phyloP scores from a whole-genome alignment of 2,113 vertebrate species.

The Calonectris borealis region DNA sequence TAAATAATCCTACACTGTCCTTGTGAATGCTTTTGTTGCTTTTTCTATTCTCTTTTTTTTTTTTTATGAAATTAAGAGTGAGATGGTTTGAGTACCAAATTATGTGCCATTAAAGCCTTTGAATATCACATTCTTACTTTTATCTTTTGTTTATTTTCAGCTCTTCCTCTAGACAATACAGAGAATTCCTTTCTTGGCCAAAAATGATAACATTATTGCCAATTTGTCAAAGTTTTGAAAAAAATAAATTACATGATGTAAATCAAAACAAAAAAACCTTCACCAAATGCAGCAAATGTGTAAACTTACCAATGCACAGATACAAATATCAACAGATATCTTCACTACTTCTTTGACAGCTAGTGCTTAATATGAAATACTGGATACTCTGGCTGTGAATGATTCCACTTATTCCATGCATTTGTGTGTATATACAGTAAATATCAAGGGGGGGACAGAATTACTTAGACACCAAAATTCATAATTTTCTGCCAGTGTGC shows the following conservation, averaged over 20 bases:
- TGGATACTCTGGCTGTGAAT: neutral
- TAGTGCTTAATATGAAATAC: neutral
- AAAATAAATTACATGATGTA: neutral
- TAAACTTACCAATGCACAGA: neutral
- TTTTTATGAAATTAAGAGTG: constrained; percentile 5
- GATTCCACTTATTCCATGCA: neutral
- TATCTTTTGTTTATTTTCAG: neutral
- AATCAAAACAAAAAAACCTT: neutral
- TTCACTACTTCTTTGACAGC: neutral
- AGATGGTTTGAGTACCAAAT: constrained; percentile 16
- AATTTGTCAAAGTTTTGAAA: neutral
- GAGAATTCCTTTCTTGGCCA: neutral
- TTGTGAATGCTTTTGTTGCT: neutral
- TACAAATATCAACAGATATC: neutral
- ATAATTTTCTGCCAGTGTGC: neutral
- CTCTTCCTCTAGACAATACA: neutral
- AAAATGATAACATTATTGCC: neutral
- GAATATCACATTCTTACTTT: neutral
- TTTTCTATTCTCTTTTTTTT: neutral
- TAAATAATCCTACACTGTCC: constrained; percentile 53
- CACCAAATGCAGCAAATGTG: neutral
- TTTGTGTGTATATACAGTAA: neutral
- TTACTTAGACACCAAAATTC: neutral
- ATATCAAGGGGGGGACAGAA: neutral
- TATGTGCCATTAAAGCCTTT: constrained; percentile 11